Percentiles rank a stretch among this genome's conserved stretches.
phyloP scores from a whole-genome alignment of 1,140 invertebrate genomes.

The Drosophila bocki region DNA sequence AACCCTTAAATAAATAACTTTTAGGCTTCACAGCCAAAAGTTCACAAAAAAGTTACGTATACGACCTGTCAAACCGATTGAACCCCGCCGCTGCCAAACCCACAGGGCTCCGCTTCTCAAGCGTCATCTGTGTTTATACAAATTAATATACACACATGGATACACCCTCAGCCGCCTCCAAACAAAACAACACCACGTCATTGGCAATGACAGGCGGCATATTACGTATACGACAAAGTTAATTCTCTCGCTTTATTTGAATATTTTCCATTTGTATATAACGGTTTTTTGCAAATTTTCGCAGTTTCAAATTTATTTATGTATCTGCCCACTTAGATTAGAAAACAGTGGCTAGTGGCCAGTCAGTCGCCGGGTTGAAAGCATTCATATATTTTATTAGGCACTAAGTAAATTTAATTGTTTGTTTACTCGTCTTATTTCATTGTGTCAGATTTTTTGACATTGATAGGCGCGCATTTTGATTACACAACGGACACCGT shows the following conservation, averaged over 20 bases:
- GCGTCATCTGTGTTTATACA: constrained; percentile 48
- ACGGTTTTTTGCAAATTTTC: constrained; percentile 3
- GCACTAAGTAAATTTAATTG: constrained; percentile 81
- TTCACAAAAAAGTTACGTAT: constrained; percentile 27
- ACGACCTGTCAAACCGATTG: constrained; percentile 25
- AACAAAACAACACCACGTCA: constrained; percentile 24
- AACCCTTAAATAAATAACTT: constrained; percentile 4
- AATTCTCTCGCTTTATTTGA: constrained; percentile 19
- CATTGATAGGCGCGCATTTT: constrained; percentile 83
- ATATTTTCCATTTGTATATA: constrained; percentile 10
- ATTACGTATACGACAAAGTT: constrained; percentile 65
- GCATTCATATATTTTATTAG: constrained; percentile 82
- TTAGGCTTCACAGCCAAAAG: constrained; percentile 9
- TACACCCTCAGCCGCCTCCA: constrained; percentile 7
- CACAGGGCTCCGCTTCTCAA: not conserved
- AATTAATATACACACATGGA: constrained; percentile 37
- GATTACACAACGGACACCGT: constrained; percentile 69
- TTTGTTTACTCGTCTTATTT: constrained; percentile 81
- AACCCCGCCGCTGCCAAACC: constrained; percentile 4
- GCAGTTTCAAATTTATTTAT: not conserved
- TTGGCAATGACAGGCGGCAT: constrained; percentile 43
- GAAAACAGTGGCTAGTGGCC: constrained; percentile 31
- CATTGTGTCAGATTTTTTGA: constrained; percentile 83
- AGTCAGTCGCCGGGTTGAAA: constrained; percentile 23
- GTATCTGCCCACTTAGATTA: constrained; percentile 50